phyloP scores from a whole-genome alignment of 2,113 vertebrate species.

The Sebastes schlegelii region DNA sequence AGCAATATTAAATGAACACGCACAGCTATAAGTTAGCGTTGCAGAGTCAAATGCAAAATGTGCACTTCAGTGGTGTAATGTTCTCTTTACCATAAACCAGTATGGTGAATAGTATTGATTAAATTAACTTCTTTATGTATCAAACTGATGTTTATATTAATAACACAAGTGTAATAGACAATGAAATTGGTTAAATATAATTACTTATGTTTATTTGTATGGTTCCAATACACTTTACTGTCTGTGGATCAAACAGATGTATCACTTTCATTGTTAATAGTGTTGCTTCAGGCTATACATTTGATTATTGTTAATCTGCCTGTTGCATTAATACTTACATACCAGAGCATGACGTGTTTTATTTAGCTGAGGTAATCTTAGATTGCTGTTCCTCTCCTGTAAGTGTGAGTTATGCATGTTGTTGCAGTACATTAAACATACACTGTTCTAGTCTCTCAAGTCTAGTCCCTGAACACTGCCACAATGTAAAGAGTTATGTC shows the following conservation, averaged over 20 bases:
- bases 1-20: slow-evolving; percentile 38
- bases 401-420: not conserved
- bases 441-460: not conserved
- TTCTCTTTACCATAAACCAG: slow-evolving; percentile 4
- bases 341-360: not conserved
- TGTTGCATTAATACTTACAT: not conserved
- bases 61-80: not conserved
- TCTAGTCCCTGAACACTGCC: not conserved
- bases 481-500: not conserved
- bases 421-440: not conserved
- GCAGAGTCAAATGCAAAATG: not conserved
- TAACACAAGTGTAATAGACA: not conserved
- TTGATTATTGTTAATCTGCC: not conserved
- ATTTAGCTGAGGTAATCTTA: not conserved
- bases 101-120: not conserved
- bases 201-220: not conserved
- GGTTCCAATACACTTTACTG: not conserved
- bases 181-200: not conserved
- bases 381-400: not conserved
- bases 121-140: not conserved
- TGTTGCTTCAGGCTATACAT: not conserved
- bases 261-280: not conserved
- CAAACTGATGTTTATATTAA: not conserved
- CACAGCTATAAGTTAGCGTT: not conserved
- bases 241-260: not conserved